phyloP scores from a whole-genome alignment of 53 echinoderm and acorn worm genomes.

The Echinometra lucunter region DNA sequence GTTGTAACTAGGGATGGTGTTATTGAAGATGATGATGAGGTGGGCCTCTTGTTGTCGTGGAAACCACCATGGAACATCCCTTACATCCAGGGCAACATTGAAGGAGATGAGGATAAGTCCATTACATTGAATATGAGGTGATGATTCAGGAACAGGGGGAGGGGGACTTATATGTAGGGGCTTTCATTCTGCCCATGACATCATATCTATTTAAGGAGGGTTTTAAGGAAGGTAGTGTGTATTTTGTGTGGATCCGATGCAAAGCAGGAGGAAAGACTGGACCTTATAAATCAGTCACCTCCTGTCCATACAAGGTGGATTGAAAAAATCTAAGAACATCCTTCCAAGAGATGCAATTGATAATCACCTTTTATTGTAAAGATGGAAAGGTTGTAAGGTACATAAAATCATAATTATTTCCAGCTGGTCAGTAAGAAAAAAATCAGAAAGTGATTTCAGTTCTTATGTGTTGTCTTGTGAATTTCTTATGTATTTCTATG shows the following conservation, averaged over 20 bases:
- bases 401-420: too few species aligned
- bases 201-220: conserved; percentile 70
- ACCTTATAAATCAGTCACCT: conserved; percentile 70
- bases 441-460: too few species aligned
- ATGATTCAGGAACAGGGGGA: conserved; percentile 78
- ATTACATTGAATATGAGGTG: conserved; percentile 79
- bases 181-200: conserved; percentile 75
- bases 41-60: conserved; percentile 79
- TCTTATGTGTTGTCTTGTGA: too few species aligned
- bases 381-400: too few species aligned
- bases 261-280: conserved; percentile 64
- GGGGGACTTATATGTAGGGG: conserved; percentile 60
- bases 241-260: conserved; percentile 82
- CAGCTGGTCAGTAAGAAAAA: too few species aligned
- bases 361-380: too few species aligned
- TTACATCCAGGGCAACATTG: conserved; percentile 54
- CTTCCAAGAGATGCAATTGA: not conserved
- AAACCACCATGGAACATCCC: conserved; percentile 86
- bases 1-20: not conserved
- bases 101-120: not conserved
- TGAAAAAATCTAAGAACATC: not conserved
- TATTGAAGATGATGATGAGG: not conserved
- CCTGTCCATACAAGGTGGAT: conserved; percentile 59
- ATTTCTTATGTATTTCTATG: too few species aligned
- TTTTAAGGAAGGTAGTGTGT: conserved; percentile 46